Conservation (phyloP, 2,888 invertebrate genomes). For the Parascotia fuliginaria region DNA sequence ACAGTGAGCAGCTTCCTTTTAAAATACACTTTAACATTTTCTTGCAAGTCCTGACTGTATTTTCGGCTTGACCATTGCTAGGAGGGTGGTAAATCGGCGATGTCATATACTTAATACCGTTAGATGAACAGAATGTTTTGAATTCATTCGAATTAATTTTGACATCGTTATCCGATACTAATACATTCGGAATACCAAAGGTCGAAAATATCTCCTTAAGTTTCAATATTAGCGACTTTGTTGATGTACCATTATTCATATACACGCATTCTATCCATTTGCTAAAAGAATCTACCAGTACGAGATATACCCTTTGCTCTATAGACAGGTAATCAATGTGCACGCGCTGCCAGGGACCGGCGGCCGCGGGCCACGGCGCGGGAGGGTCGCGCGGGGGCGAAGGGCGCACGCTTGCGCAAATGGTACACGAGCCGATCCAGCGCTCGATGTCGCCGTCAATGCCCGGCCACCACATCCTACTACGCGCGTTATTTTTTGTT, state of each 20-base stretch:
- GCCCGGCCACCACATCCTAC: conserved; percentile 10
- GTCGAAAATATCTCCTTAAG: neutral
- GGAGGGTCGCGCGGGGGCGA: conserved; percentile 6
- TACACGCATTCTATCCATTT: neutral
- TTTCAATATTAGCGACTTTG: neutral
- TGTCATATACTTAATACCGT: neutral
- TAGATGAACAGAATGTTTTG: neutral
- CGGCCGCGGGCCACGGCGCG: neutral
- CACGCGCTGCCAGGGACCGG: neutral
- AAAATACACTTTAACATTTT: conserved; percentile 28
- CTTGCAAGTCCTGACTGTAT: conserved; percentile 2
- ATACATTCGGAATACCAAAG: neutral
- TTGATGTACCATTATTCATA: neutral
- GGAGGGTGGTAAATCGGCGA: neutral
- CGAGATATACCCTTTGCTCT: neutral
- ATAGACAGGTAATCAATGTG: neutral
- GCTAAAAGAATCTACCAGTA: neutral
- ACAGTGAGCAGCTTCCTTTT: conserved; percentile 2
- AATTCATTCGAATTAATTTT: neutral
- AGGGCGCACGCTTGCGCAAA: neutral
- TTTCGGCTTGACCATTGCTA: conserved; percentile 4
- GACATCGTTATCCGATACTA: neutral
- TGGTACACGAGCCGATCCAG: neutral
- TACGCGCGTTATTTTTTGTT: conserved; percentile 8
- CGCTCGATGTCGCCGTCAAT: neutral